A percentile compares a stretch with the other conserved stretches of the same genome.
Conservation (phyloP, 2,888 invertebrate species). For the Lasioglossum morio region DNA sequence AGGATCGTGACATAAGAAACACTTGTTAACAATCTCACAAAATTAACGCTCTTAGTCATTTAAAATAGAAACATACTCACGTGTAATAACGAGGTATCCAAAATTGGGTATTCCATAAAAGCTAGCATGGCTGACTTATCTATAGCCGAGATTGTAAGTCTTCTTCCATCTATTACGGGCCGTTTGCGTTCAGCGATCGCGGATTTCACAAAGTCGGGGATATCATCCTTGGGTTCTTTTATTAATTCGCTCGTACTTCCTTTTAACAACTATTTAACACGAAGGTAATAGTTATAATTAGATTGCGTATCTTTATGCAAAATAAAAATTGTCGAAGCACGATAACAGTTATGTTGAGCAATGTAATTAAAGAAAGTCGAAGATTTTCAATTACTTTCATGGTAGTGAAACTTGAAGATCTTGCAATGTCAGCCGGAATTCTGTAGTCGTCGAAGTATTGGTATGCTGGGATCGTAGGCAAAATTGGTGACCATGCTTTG, state of each 20-base stretch:
- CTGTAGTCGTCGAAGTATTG: slow-evolving; percentile 85
- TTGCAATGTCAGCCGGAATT: slow-evolving; percentile 90
- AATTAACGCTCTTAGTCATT: not conserved
- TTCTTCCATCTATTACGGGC: slow-evolving; percentile 85
- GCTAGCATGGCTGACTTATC: slow-evolving; percentile 79
- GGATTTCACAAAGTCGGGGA: slow-evolving; percentile 77
- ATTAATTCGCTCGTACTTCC: slow-evolving; percentile 81
- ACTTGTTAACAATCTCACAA: not conserved
- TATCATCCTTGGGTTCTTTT: slow-evolving; percentile 84
- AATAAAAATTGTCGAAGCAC: not conserved
- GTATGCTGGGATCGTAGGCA: slow-evolving; percentile 83
- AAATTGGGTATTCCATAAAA: slow-evolving; percentile 79
- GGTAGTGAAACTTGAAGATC: slow-evolving; percentile 91
- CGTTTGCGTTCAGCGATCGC: slow-evolving; percentile 73
- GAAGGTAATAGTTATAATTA: not conserved
- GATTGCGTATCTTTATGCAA: not conserved
- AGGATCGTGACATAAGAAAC: not conserved
- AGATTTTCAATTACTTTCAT: slow-evolving; percentile 86
- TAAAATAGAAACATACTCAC: slow-evolving; percentile 78
- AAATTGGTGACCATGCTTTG: slow-evolving; percentile 87
- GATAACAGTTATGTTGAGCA: not conserved
- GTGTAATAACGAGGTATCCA: slow-evolving; percentile 88
- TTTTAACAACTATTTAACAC: slow-evolving; percentile 83
- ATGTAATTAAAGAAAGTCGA: not conserved
- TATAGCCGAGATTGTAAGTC: slow-evolving; percentile 86